Conservation (phyloP, 2,113 vertebrate genomes). For the Nothoprocta perdicaria region DNA sequence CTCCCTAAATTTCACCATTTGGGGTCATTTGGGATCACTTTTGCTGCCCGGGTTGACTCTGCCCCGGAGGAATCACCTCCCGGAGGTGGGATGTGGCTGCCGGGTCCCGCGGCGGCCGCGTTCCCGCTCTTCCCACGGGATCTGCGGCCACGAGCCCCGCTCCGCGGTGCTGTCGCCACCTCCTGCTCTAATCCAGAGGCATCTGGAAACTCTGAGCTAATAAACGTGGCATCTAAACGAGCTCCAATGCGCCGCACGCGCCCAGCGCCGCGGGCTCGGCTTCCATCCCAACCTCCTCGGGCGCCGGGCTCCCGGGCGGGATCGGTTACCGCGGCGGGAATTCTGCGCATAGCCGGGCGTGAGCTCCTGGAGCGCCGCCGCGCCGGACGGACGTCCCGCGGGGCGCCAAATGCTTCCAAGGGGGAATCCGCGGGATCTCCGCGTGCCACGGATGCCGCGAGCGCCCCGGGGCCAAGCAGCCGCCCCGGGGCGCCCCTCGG, state of each 20-base stretch:
- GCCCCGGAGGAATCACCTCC: too few species aligned
- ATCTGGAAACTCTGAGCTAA: not conserved
- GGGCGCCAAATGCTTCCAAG: not conserved
- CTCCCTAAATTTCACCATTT: not conserved
- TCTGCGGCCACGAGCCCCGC: not conserved
- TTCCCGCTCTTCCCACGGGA: not conserved
- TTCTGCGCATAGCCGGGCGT: not conserved
- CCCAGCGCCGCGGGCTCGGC: not conserved
- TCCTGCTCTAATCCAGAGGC: not conserved
- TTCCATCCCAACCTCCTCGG: not conserved
- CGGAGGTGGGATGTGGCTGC: fast-evolving
- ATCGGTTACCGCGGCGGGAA: fast-evolving
- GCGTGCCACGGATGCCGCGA: too few species aligned
- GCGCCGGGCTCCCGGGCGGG: not conserved
- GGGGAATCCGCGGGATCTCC: not conserved
- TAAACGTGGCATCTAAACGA: fast-evolving
- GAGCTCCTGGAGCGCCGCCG: not conserved
- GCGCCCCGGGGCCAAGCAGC: too few species aligned
- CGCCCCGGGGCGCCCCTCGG: too few species aligned
- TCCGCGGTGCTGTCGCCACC: too few species aligned
- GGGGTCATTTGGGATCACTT: not conserved
- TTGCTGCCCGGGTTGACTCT: fast-evolving
- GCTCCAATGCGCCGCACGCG: fast-evolving
- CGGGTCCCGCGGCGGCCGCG: fast-evolving
- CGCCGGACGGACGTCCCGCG: not conserved